A percentile compares a stretch with the other conserved stretches of the same genome.
Conservation (phyloP, 1,140 invertebrate genomes). For the Microplitis demolitor region DNA sequence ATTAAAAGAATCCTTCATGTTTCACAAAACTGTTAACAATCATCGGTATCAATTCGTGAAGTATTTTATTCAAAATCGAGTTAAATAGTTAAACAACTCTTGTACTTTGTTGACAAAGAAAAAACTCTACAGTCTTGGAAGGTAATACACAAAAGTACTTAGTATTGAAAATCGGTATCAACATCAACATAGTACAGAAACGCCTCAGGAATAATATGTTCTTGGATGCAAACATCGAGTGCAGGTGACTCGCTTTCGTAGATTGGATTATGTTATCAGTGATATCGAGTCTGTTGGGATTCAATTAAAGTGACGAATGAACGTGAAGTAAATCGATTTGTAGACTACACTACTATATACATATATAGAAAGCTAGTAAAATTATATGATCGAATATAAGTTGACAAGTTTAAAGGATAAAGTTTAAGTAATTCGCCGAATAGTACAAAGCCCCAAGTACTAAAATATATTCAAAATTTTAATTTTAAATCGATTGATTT, state of each 20-base stretch:
- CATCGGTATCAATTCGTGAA: too few species aligned
- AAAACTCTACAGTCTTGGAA: too few species aligned
- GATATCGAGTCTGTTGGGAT: conserved; percentile 3
- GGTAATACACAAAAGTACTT: not conserved
- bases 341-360: not conserved
- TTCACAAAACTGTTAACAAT: too few species aligned
- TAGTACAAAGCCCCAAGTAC: too few species aligned
- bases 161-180: not conserved
- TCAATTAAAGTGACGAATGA: conserved; percentile 12
- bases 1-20: too few species aligned
- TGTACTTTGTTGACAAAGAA: too few species aligned
- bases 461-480: too few species aligned
- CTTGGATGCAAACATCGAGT: not conserved
- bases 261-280: conserved; percentile 13
- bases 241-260: conserved; percentile 3
- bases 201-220: not conserved
- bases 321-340: conserved; percentile 3
- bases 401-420: not conserved
- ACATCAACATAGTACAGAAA: not conserved
- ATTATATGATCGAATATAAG: not conserved
- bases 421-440: too few species aligned
- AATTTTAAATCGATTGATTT: too few species aligned
- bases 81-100: too few species aligned
- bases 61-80: too few species aligned
- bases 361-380: not conserved